These are phyloP conservation scores for Meandrina meandrites DNA, from an alignment of 92 coral and sea anemone species.

Conservation along the genomic window DNA sequence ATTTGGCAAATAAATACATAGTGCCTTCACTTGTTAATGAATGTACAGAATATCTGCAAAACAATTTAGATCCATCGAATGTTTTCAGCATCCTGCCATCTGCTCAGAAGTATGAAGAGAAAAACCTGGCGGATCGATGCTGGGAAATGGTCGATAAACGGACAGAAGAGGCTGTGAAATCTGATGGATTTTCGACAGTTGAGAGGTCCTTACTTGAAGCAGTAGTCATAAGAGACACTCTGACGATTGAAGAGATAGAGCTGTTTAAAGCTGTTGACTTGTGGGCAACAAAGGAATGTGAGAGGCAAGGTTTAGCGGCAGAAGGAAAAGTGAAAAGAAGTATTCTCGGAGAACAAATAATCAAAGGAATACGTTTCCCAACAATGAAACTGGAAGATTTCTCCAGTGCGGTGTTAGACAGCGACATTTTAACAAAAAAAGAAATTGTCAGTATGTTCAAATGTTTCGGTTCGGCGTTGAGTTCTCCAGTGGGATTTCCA, in stretches of 20 bases:
- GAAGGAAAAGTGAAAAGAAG: not conserved
- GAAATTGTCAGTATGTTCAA: not conserved
- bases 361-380: conserved; percentile 11
- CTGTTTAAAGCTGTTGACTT: conserved; percentile 54
- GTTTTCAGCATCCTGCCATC: too few species aligned
- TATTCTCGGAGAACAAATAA: not conserved
- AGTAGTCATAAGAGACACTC: not conserved
- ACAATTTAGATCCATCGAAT: too few species aligned
- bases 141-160: too few species aligned
- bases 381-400: not conserved
- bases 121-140: too few species aligned
- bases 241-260: conserved; percentile 44
- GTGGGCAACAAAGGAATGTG: conserved; percentile 64
- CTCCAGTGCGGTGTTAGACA: not conserved
- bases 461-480: not conserved
- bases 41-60: too few species aligned
- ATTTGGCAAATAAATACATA: conserved; percentile 48
- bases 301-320: conserved; percentile 31
- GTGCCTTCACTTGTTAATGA: too few species aligned
- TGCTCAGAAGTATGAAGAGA: too few species aligned
- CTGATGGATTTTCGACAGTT: too few species aligned
- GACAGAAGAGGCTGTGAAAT: too few species aligned
- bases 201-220: conserved; percentile 14
- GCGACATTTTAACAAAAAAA: not conserved
- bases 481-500: not conserved